A percentile compares a stretch with the other conserved stretches of the same genome.
Conservation (phyloP, 2,113 vertebrate genomes). For the Varanus komodoensis region DNA sequence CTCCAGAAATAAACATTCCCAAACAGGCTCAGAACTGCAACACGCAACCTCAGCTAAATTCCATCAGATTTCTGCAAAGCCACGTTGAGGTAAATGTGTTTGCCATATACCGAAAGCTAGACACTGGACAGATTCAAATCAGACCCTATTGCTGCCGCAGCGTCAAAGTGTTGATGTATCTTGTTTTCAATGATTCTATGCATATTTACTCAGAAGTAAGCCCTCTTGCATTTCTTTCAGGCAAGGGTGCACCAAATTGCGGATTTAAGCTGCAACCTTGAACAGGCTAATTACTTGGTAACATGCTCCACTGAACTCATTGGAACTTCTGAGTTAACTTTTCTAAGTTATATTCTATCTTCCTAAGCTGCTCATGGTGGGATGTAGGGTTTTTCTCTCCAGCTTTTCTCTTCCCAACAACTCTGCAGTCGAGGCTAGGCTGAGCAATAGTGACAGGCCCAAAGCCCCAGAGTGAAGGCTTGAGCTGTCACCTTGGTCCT, state of each 20-base stretch:
- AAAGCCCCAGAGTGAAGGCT: not conserved
- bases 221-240: not conserved
- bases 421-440: not conserved
- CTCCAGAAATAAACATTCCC: slow-evolving; percentile 10
- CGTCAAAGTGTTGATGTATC: not conserved
- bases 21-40: not conserved
- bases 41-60: not conserved
- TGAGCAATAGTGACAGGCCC: not conserved
- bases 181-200: not conserved
- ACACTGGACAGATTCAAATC: not conserved
- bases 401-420: not conserved
- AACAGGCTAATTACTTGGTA: no score
- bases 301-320: not conserved
- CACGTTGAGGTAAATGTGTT: not conserved
- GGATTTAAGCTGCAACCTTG: no score
- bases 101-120: no score
- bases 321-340: not conserved
- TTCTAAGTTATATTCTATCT: not conserved
- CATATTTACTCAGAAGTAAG: not conserved
- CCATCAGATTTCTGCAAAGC: not conserved
- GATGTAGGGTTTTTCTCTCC: not conserved
- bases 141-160: not conserved
- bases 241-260: not conserved
- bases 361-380: not conserved
- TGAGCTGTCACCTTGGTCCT: no score